Base-by-base conservation (phyloP, 1,140 invertebrate genomes). In the Drosophila orosa region DNA sequence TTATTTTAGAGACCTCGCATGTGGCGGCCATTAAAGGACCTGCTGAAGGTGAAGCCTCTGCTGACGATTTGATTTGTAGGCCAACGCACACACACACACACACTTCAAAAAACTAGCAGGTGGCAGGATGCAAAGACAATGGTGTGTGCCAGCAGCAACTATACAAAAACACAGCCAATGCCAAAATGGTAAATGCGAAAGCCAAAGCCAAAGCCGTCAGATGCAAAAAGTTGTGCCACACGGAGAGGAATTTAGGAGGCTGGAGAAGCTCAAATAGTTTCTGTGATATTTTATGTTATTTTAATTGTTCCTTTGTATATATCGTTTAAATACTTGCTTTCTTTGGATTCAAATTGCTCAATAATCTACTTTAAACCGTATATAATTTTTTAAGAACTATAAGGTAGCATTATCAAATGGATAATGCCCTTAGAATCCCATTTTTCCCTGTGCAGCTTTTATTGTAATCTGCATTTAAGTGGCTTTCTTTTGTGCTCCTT, bases 391-490 rank as follows among this genome's bases (percentile, higher is more conserved):
- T 15, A 22, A 19, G 12, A 15, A 2, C n/a, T 1, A 13, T 10
- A 27, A 6, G 8, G 1, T n/a, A 27, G 3, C 15, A 5, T 25
- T 3, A 8, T 47, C 0, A 5, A 47, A n/a, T 5, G 15, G 0
- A 40, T 17, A 2, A 7, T 8, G 3, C 37, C 37, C 17, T 19
- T 19, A 40, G 0, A 50, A 12, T 31, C 5, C 0, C 6, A 19
- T 5, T 52, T 52, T 15, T 15, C 7, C 35, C 27, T 15, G 48
- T 52, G 25, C 59, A 55, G 29, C 78, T 76, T 86, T 86, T 87
- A 83, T 87, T 86, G 83, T 86, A 86, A 86, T 86, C 83, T 87
- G 83, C 83, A 86, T 87, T 86, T 86, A 86, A 86, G 83, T 86
- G 83, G 83, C 83, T 87, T 86, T 83, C 83, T 87, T 86, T 86